These are phyloP conservation scores for Chaetogeoica ovagalla DNA, from an alignment of 2,888 invertebrate species.

Conservation along the genomic window DNA sequence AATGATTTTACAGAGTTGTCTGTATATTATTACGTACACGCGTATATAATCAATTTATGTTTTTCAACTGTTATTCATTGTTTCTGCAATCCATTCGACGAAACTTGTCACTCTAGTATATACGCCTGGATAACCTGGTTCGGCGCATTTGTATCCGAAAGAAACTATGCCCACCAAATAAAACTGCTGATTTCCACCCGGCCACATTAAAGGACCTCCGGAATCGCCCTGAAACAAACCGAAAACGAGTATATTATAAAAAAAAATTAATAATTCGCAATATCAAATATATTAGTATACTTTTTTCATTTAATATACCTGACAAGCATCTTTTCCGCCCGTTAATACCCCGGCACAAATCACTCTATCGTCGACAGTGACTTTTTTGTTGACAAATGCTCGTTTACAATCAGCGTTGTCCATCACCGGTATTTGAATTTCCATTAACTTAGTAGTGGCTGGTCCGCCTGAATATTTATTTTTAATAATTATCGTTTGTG, in stretches of 20 bases:
- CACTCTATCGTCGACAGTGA: conserved; percentile 59
- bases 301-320: conserved; percentile 60
- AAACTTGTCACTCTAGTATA: conserved; percentile 71
- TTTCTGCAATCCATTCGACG: conserved; percentile 67
- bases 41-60: no score
- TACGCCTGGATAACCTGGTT: conserved; percentile 69
- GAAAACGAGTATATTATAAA: not conserved
- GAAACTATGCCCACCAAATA: conserved; percentile 72
- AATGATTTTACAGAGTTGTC: no score
- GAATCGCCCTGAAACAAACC: conserved; percentile 66
- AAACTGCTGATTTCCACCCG: conserved; percentile 60
- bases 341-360: conserved; percentile 71
- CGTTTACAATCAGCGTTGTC: conserved; percentile 66
- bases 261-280: not conserved
- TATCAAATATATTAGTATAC: not conserved
- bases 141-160: conserved; percentile 68
- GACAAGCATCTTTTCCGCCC: conserved; percentile 75
- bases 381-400: conserved; percentile 65
- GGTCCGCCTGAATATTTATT: conserved; percentile 66
- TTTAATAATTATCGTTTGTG: not conserved
- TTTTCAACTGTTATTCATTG: conserved; percentile 45
- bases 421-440: conserved; percentile 73
- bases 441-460: conserved; percentile 68
- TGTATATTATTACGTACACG: no score
- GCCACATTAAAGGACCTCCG: conserved; percentile 77